Conservation (phyloP, 2,797 vertebrate genomes). For the Bryconaethiops microstoma region DNA sequence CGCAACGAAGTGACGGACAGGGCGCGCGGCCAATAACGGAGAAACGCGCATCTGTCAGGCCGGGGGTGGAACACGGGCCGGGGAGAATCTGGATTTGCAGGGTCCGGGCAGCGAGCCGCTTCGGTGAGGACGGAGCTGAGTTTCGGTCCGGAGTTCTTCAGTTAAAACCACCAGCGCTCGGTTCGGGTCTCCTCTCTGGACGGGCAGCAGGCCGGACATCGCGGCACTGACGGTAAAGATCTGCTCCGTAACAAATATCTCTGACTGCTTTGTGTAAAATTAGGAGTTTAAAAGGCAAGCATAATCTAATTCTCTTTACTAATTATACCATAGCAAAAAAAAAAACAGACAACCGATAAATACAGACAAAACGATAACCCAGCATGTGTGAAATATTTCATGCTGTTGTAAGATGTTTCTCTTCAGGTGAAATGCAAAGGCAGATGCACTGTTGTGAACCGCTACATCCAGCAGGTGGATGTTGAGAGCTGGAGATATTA, state of each 20-base stretch:
- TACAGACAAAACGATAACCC: not conserved
- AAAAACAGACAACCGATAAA: too few species aligned
- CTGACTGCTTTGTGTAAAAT: not conserved
- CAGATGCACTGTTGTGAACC: not conserved
- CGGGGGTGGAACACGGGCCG: constrained; percentile 60
- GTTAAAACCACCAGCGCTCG: constrained; percentile 1
- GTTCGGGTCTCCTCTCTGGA: not conserved
- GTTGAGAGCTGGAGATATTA: not conserved
- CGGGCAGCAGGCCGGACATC: not conserved
- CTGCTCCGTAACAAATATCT: not conserved
- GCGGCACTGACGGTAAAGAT: not conserved
- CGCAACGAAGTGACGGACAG: constrained; percentile 59
- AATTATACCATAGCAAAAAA: not conserved
- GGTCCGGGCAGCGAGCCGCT: constrained; percentile 51
- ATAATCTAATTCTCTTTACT: not conserved
- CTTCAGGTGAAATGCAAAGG: not conserved
- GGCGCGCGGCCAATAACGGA: constrained; percentile 59
- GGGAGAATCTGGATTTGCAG: constrained; percentile 62
- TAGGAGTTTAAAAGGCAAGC: not conserved
- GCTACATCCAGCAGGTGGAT: constrained; percentile 9
- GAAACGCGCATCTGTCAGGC: constrained; percentile 60
- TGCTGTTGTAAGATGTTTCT: not conserved
- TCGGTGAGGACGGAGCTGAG: constrained; percentile 49
- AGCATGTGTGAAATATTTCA: not conserved
- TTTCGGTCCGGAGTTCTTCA: constrained; percentile 55